Evolutionary conservation across 2,888 invertebrate genomes (phyloP), one percentile per base, ranked within the genome.

Genomic region (Furcula furcula): DNA sequence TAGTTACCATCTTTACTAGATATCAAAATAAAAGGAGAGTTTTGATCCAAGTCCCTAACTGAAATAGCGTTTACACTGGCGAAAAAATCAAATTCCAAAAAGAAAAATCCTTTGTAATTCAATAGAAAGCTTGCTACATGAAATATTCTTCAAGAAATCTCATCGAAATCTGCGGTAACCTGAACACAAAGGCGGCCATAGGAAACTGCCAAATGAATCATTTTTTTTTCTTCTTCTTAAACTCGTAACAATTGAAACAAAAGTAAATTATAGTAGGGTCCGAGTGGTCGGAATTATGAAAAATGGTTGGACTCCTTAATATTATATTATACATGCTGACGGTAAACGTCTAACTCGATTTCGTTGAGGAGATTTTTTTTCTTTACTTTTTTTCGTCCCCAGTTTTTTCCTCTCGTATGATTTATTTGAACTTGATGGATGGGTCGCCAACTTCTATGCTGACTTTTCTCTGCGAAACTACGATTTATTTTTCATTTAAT

Each of bases 191-290:
- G 64, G 58, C 55, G 40, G 33, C 49, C 45, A 52, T 41, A 59
- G 71, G 66, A 65, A 67, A 51, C 62, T 58, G 56, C 59, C 48
- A 63, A 76, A 81, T 76, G 79, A 81, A 81, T 83, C 72, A 75
- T 70, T 58, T 63, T 60, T 63, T 69, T 53, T 56, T 38, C 57
- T 65, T 63, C 56, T 65, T 64, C 68, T 59, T 55, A 69, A 75
- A 76, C 68, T 79, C 67, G 56, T 69, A 76, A 81, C 82, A 79
- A 86, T 85, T 85, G 84, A 82, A 85, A 86, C 82, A 82, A 85
- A 85, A 77, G 80, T 85, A 85, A 85, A 82, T 84, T 83, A 82
- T 72, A 68, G 61, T 49, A 46, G 48, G 56, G 58, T 40, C 55
- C 41, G 63, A 56, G 55, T 51, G 69, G 66, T 46, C 46, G 44